Conservation (phyloP, 1,140 invertebrate genomes). For the Meloidogyne exigua region DNA sequence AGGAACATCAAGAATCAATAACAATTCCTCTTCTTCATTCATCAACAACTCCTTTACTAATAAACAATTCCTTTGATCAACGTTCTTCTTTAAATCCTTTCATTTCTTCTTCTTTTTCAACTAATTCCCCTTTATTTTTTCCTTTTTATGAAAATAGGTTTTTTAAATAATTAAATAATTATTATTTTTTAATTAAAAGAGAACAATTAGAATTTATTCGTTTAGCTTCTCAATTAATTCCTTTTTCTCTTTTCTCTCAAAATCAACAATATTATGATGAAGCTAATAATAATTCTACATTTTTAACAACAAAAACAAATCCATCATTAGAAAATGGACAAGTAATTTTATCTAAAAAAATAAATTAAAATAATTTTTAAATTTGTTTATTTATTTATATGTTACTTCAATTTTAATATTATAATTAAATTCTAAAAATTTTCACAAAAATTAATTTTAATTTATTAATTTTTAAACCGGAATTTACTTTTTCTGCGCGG, state of each 20-base stretch:
- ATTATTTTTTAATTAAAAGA: background rate
- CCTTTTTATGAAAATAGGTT: background rate
- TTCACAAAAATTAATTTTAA: too few relatives aligned
- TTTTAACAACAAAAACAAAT: slow-evolving; percentile 1
- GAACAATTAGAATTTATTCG: slow-evolving; percentile 17
- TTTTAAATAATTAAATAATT: too few relatives aligned
- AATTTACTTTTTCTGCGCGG: background rate
- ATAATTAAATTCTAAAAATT: too few relatives aligned
- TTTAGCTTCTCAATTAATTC: slow-evolving; percentile 17
- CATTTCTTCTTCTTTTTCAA: background rate
- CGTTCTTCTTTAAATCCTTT: background rate
- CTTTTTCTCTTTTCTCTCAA: slow-evolving; percentile 20
- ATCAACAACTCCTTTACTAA: background rate
- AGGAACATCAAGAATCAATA: too few relatives aligned
- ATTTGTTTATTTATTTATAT: too few relatives aligned
- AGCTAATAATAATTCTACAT: background rate
- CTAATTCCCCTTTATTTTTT: background rate
- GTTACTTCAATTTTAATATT: too few relatives aligned
- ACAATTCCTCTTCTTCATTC: too few relatives aligned
- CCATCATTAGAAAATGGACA: too few relatives aligned
- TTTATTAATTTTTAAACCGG: background rate
- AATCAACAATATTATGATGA: slow-evolving; percentile 12
- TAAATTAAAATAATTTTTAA: too few relatives aligned
- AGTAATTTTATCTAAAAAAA: background rate
- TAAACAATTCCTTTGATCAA: background rate